Percentiles rank a stretch among this genome's conserved stretches.
Evolutionary conservation across 1,140 invertebrate species (phyloP).

Genomic region (Neomicropteryx cornuta): DNA sequence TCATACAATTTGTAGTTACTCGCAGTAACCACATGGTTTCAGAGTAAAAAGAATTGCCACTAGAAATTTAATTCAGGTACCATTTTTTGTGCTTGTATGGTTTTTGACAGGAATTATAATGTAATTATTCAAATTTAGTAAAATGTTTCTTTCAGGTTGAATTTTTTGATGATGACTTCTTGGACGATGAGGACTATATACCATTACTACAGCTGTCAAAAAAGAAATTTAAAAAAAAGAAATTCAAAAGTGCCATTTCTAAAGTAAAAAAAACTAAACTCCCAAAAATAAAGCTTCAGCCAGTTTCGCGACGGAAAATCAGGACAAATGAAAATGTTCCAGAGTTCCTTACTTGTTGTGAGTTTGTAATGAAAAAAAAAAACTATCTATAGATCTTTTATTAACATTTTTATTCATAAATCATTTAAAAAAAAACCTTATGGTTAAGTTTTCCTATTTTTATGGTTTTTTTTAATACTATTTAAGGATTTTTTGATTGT

Average conservation of each 20-base stretch:
- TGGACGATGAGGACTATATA: neutral
- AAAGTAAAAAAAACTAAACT: neutral
- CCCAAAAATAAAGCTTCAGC: neutral
- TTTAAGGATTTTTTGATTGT: no score
- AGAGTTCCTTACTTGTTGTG: neutral
- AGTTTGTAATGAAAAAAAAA: neutral
- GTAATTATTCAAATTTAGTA: neutral
- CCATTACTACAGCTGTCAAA: neutral
- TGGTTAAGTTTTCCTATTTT: neutral
- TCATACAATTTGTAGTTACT: no score
- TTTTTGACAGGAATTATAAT: no score
- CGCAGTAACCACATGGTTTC: no score
- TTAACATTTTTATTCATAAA: neutral
- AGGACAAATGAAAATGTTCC: neutral
- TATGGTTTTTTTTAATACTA: no score
- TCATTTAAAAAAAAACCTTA: neutral
- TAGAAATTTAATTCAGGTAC: no score
- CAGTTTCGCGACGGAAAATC: neutral
- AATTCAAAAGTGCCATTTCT: no score
- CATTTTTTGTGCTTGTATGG: no score
- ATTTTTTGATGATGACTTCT: constrained; percentile 8
- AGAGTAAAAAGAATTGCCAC: no score
- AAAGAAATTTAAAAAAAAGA: neutral
- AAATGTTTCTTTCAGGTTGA: constrained; percentile 3
- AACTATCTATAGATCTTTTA: neutral